A percentile compares a stretch with the other conserved stretches of the same genome.
These are phyloP conservation scores for Trypoxylus dichotomus DNA, from an alignment of 1,140 invertebrate genomes.

Conservation along the genomic window DNA sequence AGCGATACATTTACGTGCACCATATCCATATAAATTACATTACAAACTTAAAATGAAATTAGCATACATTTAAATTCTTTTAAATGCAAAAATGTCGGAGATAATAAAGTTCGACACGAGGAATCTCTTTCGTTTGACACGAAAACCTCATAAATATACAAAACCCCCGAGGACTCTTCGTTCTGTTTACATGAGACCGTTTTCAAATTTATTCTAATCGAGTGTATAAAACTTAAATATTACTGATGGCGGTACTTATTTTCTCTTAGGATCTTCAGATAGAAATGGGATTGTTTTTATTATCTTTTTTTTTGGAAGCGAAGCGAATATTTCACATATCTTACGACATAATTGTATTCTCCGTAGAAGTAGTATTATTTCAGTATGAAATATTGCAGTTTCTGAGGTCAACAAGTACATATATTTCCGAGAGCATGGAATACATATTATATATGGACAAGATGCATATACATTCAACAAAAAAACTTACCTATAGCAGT, in stretches of 20 bases:
- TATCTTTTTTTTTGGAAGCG: background rate
- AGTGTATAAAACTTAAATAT: slow-evolving; percentile 3
- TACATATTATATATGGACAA: too few species aligned
- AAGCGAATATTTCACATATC: background rate
- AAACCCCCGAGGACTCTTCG: background rate
- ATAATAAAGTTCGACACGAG: slow-evolving; percentile 4
- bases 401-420: background rate
- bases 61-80: slow-evolving; percentile 22
- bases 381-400: background rate
- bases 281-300: background rate
- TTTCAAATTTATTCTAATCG: background rate
- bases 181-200: background rate
- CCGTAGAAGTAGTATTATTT: background rate
- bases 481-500: too few species aligned
- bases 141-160: slow-evolving; percentile 15
- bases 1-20: background rate
- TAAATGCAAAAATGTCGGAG: slow-evolving; percentile 14
- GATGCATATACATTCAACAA: too few species aligned
- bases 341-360: background rate
- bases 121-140: background rate
- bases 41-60: background rate
- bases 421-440: too few species aligned
- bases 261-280: background rate
- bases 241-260: background rate
- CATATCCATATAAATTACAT: slow-evolving; percentile 4